These are phyloP conservation scores for Parapsyche elsis DNA, from an alignment of 1,140 invertebrate genomes.

Conservation along the genomic window DNA sequence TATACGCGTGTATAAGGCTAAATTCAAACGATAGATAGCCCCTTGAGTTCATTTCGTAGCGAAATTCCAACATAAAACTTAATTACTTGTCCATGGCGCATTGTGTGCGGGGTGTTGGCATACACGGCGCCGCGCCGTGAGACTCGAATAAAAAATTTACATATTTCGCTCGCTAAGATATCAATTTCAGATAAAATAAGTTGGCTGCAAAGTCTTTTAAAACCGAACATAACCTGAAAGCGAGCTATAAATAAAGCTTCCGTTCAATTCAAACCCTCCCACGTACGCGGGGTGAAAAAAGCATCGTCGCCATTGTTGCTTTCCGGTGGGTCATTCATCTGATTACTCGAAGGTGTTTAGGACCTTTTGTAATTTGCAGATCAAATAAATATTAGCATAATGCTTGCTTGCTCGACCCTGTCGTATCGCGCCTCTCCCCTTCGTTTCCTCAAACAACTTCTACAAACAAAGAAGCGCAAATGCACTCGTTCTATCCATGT, in stretches of 20 bases:
- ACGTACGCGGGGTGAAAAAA: constrained; percentile 47
- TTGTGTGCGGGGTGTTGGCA: constrained; percentile 4
- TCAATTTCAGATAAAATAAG: constrained; percentile 45
- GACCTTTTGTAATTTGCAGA: constrained; percentile 50
- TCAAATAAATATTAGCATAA: constrained; percentile 50
- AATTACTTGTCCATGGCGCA: neutral
- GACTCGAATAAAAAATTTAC: constrained; percentile 31
- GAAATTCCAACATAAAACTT: constrained; percentile 26
- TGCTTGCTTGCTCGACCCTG: neutral
- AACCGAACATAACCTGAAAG: constrained; percentile 50
- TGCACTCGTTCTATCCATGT: constrained; percentile 4
- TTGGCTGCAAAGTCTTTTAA: constrained; percentile 40
- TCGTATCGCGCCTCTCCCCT: neutral
- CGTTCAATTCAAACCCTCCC: constrained; percentile 35
- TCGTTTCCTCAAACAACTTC: neutral
- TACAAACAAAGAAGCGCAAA: constrained; percentile 20
- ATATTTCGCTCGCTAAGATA: constrained; percentile 32
- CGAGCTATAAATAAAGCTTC: constrained; percentile 48
- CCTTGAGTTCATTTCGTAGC: constrained; percentile 5
- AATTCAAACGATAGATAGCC: neutral
- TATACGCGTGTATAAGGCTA: no score
- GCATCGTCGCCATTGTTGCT: constrained; percentile 37
- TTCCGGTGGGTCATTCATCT: constrained; percentile 42
- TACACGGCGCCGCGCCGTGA: neutral
- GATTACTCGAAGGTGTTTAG: constrained; percentile 48